These are phyloP conservation scores for Morus bassanus DNA, from an alignment of 2,797 vertebrate genomes.

Conservation along the genomic window DNA sequence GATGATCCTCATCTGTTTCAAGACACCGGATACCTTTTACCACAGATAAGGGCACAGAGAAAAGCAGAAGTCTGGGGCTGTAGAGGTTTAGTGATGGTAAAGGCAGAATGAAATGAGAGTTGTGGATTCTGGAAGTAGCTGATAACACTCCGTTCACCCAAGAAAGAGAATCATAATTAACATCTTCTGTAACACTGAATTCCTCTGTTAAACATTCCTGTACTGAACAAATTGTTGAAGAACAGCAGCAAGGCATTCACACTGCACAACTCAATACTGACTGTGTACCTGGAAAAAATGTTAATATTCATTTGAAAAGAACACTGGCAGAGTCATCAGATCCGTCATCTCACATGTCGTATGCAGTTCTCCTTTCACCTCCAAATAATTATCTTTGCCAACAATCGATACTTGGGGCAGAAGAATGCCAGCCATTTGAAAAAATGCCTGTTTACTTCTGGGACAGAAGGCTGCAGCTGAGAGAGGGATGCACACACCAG, in stretches of 20 bases:
- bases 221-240: background rate
- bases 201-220: background rate
- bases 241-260: background rate
- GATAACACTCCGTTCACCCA: fast-evolving
- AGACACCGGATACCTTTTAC: background rate
- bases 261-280: background rate
- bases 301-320: slow-evolving; percentile 53
- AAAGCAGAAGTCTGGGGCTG: background rate
- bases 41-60: background rate
- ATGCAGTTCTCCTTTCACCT: background rate
- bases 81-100: background rate
- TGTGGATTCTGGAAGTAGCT: background rate
- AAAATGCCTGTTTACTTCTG: background rate
- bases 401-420: background rate
- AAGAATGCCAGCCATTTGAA: background rate
- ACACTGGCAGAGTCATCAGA: slow-evolving; percentile 8
- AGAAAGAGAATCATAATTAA: background rate
- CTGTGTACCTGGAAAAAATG: background rate
- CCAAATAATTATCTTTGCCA: background rate
- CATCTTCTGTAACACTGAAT: background rate
- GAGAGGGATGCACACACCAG: background rate
- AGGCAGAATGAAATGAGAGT: background rate
- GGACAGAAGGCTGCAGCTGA: background rate
- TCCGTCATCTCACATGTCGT: background rate
- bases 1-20: slow-evolving; percentile 4